These are phyloP conservation scores for Leucosticte australis DNA, from an alignment of 2,113 vertebrate species.

Conservation along the genomic window DNA sequence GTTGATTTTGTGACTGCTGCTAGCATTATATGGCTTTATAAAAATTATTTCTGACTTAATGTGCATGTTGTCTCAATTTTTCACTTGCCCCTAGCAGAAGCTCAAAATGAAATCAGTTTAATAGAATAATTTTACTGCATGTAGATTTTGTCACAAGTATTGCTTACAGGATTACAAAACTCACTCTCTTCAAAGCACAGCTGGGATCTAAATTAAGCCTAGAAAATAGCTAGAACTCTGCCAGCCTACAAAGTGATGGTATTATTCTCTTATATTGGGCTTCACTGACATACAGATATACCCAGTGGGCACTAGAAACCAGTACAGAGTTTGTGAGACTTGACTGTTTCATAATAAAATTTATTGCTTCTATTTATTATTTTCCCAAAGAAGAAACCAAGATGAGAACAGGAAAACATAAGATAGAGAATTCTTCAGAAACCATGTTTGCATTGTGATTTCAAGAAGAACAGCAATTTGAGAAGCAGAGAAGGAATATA, in stretches of 20 bases:
- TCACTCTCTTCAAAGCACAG: slow-evolving; percentile 27
- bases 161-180: slow-evolving; percentile 40
- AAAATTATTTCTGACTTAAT: slow-evolving; percentile 29
- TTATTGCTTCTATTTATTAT: slow-evolving; percentile 20
- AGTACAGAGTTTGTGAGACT: neutral
- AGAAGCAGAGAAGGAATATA: neutral
- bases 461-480: neutral
- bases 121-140: neutral
- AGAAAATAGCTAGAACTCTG: slow-evolving; percentile 26
- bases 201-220: slow-evolving; percentile 49
- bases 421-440: neutral
- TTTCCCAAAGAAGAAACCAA: slow-evolving; percentile 20
- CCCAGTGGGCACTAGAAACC: neutral
- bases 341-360: neutral
- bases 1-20: slow-evolving; percentile 2
- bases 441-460: neutral
- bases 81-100: neutral
- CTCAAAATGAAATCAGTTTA: neutral
- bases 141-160: slow-evolving; percentile 3
- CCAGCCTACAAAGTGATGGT: slow-evolving; percentile 15
- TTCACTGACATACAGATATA: neutral
- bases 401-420: neutral
- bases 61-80: neutral
- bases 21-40: neutral
- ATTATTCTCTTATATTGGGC: neutral